These are phyloP conservation scores for Himantopus leucocephalus DNA, from an alignment of 2,113 vertebrate species.

Conservation along the genomic window DNA sequence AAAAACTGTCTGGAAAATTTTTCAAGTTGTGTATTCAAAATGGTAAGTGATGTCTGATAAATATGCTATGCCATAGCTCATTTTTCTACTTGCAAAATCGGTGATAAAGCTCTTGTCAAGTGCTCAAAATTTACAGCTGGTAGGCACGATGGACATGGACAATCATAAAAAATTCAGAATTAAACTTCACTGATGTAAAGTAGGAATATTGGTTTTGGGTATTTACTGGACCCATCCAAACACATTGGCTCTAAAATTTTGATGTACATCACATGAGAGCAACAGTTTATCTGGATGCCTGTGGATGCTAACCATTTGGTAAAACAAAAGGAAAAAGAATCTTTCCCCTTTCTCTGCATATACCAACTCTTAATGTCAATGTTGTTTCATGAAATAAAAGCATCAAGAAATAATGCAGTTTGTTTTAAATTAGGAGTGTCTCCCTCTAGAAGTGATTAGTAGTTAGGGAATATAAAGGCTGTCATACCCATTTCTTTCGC, in stretches of 20 bases:
- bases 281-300: neutral
- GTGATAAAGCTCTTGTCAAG: neutral
- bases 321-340: neutral
- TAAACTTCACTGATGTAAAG: neutral
- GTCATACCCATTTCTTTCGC: neutral
- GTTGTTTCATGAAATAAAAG: neutral
- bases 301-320: neutral
- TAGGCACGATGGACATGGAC: neutral
- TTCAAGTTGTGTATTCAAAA: neutral
- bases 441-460: slow-evolving; percentile 41
- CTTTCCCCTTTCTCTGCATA: neutral
- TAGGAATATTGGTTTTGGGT: neutral
- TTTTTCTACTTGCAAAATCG: neutral
- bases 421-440: slow-evolving; percentile 13
- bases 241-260: neutral
- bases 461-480: slow-evolving; percentile 2
- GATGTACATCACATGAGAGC: neutral
- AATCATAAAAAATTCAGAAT: neutral
- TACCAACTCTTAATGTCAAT: neutral
- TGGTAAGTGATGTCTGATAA: neutral
- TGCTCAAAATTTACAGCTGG: neutral
- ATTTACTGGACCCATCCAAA: neutral
- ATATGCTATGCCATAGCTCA: neutral
- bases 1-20: neutral
- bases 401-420: neutral